Conservation (phyloP, 2,113 vertebrate genomes). For the Anoura caudifer region DNA sequence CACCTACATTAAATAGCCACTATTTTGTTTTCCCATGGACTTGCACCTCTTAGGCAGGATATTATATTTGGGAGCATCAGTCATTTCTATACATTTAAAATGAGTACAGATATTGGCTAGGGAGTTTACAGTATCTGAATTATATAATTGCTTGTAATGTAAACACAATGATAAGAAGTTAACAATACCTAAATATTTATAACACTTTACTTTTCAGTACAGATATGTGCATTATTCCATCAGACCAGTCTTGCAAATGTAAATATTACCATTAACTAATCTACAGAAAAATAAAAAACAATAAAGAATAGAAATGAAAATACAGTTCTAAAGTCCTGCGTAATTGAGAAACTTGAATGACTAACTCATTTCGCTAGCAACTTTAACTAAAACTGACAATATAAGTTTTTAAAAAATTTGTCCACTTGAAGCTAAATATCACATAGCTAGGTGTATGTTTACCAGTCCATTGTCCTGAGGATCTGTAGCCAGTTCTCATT, state of each 20-base stretch:
- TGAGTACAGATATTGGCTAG: not conserved
- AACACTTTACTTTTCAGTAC: not conserved
- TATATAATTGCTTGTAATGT: not conserved
- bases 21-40: not conserved
- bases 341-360: not conserved
- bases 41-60: not conserved
- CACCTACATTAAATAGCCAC: not conserved
- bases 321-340: not conserved
- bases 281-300: not conserved
- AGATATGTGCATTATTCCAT: not conserved
- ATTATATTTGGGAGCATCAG: not conserved
- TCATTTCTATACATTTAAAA: not conserved
- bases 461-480: not conserved
- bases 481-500: not conserved
- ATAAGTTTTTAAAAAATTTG: not conserved
- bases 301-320: not conserved
- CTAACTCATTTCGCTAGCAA: not conserved
- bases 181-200: not conserved
- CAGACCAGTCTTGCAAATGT: not conserved
- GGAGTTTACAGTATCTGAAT: not conserved
- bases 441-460: not conserved
- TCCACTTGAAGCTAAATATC: not conserved
- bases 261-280: not conserved
- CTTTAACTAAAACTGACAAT: not conserved
- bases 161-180: not conserved